Conservation (phyloP, 2,888 invertebrate genomes). For the Orthosia gracilis region DNA sequence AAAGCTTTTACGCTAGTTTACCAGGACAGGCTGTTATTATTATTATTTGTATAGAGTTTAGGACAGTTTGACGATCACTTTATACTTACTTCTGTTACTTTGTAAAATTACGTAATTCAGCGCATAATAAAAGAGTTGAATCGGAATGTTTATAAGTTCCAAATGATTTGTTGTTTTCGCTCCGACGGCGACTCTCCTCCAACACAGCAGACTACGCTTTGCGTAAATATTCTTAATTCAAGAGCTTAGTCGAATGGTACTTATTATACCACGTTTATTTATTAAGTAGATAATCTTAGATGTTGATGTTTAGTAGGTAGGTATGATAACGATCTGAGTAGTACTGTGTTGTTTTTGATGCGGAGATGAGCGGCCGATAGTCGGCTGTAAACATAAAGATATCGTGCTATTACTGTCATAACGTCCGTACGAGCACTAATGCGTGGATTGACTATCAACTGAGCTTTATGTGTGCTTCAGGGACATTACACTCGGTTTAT, state of each 20-base stretch:
- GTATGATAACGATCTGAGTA: neutral
- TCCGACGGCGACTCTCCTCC: too few species aligned
- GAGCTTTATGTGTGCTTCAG: neutral
- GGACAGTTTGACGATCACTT: neutral
- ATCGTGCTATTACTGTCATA: conserved; percentile 4
- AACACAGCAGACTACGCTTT: too few species aligned
- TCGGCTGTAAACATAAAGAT: conserved; percentile 37
- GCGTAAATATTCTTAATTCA: too few species aligned
- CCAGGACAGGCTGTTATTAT: too few species aligned
- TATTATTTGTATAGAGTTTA: too few species aligned
- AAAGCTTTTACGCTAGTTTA: too few species aligned
- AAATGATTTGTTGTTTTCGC: neutral
- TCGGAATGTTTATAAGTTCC: neutral
- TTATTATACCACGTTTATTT: neutral
- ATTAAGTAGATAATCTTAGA: neutral
- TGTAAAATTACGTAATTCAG: neutral
- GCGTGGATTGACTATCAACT: neutral
- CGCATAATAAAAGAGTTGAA: neutral
- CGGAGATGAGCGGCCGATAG: conserved; percentile 5
- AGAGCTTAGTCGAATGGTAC: too few species aligned
- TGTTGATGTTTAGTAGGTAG: neutral
- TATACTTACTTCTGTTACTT: neutral
- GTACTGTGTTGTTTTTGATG: conserved; percentile 9
- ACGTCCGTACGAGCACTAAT: neutral
- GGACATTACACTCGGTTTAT: neutral